These are phyloP conservation scores for Nasua narica DNA, from an alignment of 2,797 vertebrate species.

Conservation along the genomic window DNA sequence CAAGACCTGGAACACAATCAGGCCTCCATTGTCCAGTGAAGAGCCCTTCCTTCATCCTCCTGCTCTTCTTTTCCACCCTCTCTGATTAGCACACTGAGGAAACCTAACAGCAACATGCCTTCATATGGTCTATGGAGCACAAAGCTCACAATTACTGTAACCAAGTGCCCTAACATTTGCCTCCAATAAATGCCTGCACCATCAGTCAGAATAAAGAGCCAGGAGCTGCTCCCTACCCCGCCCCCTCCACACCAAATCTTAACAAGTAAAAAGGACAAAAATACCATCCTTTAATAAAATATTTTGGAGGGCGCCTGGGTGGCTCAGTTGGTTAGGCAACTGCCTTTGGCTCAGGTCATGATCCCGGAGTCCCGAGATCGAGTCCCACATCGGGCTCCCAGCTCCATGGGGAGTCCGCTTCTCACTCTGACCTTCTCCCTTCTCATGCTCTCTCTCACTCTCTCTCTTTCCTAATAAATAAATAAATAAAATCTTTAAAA, in stretches of 20 bases:
- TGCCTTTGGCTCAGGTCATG: no score
- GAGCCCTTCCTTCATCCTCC: not conserved
- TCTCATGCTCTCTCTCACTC: no score
- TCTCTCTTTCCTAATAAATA: no score
- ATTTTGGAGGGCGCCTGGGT: not conserved
- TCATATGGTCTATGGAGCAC: not conserved
- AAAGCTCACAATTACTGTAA: conserved; percentile 11
- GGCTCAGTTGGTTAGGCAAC: no score
- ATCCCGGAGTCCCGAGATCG: no score
- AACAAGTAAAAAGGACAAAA: not conserved
- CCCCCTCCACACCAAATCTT: not conserved
- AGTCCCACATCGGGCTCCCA: no score
- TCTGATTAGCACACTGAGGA: not conserved
- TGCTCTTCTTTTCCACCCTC: not conserved
- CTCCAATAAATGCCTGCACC: not conserved
- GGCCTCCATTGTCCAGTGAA: not conserved
- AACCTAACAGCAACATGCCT: not conserved
- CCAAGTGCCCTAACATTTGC: not conserved
- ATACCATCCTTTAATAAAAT: not conserved
- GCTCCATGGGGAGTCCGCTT: no score
- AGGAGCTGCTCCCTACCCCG: not conserved
- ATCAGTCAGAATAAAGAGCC: not conserved
- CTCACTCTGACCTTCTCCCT: no score
- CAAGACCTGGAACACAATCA: not conserved
- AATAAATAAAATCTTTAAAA: no score